phyloP scores from a whole-genome alignment of 1,140 invertebrate species.

The Brachionus koreanus region DNA sequence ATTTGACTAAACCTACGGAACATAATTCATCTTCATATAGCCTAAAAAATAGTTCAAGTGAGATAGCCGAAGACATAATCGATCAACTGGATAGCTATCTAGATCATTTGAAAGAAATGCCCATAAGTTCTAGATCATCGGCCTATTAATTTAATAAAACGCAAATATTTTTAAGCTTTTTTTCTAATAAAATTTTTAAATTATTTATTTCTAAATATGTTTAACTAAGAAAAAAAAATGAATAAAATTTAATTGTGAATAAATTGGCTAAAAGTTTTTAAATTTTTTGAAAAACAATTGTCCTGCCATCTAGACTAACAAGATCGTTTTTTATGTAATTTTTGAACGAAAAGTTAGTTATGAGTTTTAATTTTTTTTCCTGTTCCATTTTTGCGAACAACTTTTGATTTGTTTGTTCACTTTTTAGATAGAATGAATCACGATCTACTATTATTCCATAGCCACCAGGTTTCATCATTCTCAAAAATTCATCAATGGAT shows the following conservation, averaged over 20 bases:
- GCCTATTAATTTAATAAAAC: background rate
- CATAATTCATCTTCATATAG: background rate
- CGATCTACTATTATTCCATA: background rate
- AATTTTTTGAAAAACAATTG: slow-evolving; percentile 12
- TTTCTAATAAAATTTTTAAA: background rate
- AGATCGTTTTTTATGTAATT: background rate
- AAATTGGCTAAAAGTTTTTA: background rate
- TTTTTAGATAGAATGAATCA: background rate
- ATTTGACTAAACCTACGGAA: background rate
- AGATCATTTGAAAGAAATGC: background rate
- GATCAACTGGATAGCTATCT: background rate
- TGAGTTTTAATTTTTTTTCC: background rate
- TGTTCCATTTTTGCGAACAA: background rate
- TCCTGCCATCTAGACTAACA: background rate
- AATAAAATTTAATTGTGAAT: background rate
- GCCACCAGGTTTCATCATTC: background rate
- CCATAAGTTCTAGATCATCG: background rate
- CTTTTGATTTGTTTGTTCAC: background rate
- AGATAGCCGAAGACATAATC: background rate
- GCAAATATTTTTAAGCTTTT: background rate
- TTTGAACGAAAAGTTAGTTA: background rate
- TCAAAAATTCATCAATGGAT: slow-evolving; percentile 4
- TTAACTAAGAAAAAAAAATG: background rate
- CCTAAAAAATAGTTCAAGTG: background rate
- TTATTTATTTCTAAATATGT: background rate